A percentile compares a stretch with the other conserved stretches of the same genome.
phyloP scores from a whole-genome alignment of 2,888 invertebrate species.

The Nycteola revayana region DNA sequence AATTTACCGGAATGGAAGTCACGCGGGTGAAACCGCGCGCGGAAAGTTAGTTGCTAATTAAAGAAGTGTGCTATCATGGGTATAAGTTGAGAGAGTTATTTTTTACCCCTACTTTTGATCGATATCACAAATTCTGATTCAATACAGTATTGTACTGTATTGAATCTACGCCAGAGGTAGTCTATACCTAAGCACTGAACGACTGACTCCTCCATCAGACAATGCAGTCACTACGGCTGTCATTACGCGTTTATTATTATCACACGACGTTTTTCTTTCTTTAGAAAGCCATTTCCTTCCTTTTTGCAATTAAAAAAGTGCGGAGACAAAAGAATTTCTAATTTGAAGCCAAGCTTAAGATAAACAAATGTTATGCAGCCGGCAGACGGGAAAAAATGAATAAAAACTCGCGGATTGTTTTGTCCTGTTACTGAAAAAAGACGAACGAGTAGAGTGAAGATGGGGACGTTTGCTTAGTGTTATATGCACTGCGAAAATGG shows the following conservation, averaged over 20 bases:
- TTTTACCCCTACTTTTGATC: no score
- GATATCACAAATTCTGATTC: no score
- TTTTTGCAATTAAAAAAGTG: slow-evolving; percentile 68
- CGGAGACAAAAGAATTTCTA: slow-evolving; percentile 73
- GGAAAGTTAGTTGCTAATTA: no score
- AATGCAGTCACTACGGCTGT: slow-evolving; percentile 26
- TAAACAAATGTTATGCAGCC: slow-evolving; percentile 66
- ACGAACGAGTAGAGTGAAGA: slow-evolving; percentile 32
- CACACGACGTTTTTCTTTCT: slow-evolving; percentile 43
- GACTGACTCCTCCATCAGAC: slow-evolving; percentile 18
- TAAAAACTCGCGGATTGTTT: slow-evolving; percentile 50
- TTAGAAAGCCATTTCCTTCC: slow-evolving; percentile 55
- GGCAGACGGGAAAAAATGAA: slow-evolving; percentile 59
- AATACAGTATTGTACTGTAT: no score
- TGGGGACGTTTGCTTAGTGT: slow-evolving; percentile 19
- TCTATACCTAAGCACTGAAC: no score
- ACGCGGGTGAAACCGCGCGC: no score
- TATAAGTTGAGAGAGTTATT: no score
- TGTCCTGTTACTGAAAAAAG: slow-evolving; percentile 48
- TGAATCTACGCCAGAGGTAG: no score
- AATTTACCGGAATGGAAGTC: no score
- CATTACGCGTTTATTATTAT: slow-evolving; percentile 39
- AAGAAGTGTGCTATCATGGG: no score
- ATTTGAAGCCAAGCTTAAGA: slow-evolving; percentile 64
- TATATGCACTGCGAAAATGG: slow-evolving; percentile 6